These are phyloP conservation scores for Eilema sororculum DNA, from an alignment of 2,888 invertebrate species.

Conservation along the genomic window DNA sequence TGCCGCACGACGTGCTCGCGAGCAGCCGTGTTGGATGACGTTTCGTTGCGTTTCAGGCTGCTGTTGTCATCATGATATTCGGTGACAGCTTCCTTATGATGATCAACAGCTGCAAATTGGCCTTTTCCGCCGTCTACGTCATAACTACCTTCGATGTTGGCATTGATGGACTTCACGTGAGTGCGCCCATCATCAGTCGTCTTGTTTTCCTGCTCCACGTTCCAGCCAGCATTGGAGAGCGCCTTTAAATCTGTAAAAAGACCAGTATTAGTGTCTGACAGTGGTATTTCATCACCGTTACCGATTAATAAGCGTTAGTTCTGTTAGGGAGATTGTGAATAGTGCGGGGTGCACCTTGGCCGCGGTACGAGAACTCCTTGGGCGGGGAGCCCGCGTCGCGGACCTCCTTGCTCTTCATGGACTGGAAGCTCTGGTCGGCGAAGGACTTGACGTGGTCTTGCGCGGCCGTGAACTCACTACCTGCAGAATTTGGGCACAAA, in stretches of 20 bases:
- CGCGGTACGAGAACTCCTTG: constrained; percentile 86
- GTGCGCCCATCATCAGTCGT: constrained; percentile 89
- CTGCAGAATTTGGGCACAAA: constrained; percentile 72
- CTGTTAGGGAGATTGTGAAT: constrained; percentile 67
- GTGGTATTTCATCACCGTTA: constrained; percentile 37
- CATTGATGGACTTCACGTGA: constrained; percentile 86
- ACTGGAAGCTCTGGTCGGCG: constrained; percentile 92
- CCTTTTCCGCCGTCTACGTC: constrained; percentile 89
- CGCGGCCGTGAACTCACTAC: constrained; percentile 80
- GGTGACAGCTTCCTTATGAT: constrained; percentile 85
- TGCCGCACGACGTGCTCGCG: constrained; percentile 75
- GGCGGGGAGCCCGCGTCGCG: constrained; percentile 92
- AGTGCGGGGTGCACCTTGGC: constrained; percentile 77
- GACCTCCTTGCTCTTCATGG: constrained; percentile 92
- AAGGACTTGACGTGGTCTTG: constrained; percentile 90
- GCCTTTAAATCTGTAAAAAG: constrained; percentile 79
- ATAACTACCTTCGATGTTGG: constrained; percentile 89
- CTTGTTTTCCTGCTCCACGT: constrained; percentile 88
- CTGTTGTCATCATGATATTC: constrained; percentile 79
- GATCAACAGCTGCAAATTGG: constrained; percentile 89
- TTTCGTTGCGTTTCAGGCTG: constrained; percentile 77
- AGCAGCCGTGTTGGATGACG: constrained; percentile 70
- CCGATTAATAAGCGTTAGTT: constrained; percentile 79
- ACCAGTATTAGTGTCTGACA: constrained; percentile 22
- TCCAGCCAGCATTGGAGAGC: constrained; percentile 89